Evolutionary conservation across 2,113 vertebrate species (phyloP), one percentile per base, ranked within the genome.

Genomic region (Corythaeola cristata): DNA sequence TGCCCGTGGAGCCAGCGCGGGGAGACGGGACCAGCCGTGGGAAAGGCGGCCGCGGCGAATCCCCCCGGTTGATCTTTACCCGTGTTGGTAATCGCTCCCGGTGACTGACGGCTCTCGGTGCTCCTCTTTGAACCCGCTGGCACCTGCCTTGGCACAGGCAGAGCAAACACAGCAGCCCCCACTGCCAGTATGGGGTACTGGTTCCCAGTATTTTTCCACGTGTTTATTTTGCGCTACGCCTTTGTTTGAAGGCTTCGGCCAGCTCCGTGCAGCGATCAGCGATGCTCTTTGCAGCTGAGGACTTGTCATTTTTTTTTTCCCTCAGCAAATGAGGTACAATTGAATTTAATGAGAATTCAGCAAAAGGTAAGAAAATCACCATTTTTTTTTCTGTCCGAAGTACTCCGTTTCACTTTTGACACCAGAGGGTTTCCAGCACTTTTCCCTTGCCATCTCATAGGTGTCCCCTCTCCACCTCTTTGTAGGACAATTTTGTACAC

Each of bases 11-110:
- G 55, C 28, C 50, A 5, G 49, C 9, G 16, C 1, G 2, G 44
- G 15, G 63, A 47, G 55, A 22, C 2, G 4, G 52, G 6, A 19
- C 27, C 0, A 0, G n/a, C 58, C 30, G 0, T 5, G 50, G 45
- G 37, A 19, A 72, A 22, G 21, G 52, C 1, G 1, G 19, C 44
- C 24, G 62, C 0, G 1, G 26, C 35, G 27, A 50, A 32, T 73
- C 47, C 52, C n/a, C 15, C 33, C 7, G 6, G 23, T 71, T 63
- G n/a, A 71, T n/a, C 10, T 53, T 41, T 12, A 8, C 55, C 44
- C 11, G 10, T 16, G 2, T 27, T 32, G 39, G 22, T 10, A 23
- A 19, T 11, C 1, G 0, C 35, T 79, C 39, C 50, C 2, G 5
- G 1, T 12, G 50, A 18, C 27, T 24, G 39, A 6, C 9, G 22